Conservation (phyloP, 2,888 invertebrate genomes). For the Phymatocera aterrima region DNA sequence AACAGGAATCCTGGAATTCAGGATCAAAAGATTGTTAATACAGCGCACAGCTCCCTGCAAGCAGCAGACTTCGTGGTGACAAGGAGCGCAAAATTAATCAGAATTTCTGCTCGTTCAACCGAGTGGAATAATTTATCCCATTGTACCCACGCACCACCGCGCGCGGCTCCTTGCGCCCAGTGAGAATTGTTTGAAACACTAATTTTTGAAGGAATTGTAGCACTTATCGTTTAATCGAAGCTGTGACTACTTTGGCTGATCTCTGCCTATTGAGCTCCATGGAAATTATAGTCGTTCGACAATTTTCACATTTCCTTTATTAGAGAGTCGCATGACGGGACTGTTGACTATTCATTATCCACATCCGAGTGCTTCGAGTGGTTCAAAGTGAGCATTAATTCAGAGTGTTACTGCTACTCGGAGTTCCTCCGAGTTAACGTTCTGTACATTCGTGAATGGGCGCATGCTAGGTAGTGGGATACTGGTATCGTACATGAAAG, state of each 20-base stretch:
- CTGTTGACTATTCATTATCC: slow-evolving; percentile 6
- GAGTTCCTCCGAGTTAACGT: not conserved
- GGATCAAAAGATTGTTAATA: not conserved
- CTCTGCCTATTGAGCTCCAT: not conserved
- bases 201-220: slow-evolving; percentile 1
- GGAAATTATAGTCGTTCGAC: not conserved
- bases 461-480: too few relatives aligned
- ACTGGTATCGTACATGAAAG: too few relatives aligned
- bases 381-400: not conserved
- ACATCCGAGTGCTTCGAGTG: not conserved
- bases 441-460: slow-evolving; percentile 17
- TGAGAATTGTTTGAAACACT: not conserved
- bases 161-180: not conserved
- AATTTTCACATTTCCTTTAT: slow-evolving; percentile 23
- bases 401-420: not conserved
- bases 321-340: not conserved
- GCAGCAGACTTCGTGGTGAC: not conserved
- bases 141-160: not conserved
- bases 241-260: too few relatives aligned
- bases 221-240: slow-evolving; percentile 13
- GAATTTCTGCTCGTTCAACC: not conserved
- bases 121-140: slow-evolving; percentile 7
- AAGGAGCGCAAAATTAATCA: not conserved
- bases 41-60: not conserved
- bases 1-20: not conserved